phyloP scores from a whole-genome alignment of 2,888 invertebrate genomes.

The Crepidodera aurea region DNA sequence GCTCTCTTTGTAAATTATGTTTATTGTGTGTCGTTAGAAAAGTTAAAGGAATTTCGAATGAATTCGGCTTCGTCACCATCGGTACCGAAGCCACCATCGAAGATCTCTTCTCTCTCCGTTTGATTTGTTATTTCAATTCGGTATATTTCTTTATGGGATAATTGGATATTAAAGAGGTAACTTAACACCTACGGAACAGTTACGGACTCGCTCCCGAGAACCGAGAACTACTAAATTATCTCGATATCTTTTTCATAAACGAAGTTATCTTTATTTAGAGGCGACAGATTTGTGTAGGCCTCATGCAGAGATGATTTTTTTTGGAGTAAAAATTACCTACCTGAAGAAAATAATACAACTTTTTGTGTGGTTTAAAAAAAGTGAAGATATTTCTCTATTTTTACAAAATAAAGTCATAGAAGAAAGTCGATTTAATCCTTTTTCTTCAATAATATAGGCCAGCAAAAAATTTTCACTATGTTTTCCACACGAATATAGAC shows the following conservation, averaged over 20 bases:
- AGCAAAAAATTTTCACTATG: too few relatives aligned
- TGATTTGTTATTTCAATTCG: conserved; percentile 46
- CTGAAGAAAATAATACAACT: not conserved
- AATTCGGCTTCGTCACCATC: conserved; percentile 31
- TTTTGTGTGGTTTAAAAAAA: too few relatives aligned
- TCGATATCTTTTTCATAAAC: conserved; percentile 3
- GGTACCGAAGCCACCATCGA: conserved; percentile 24
- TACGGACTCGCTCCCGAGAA: conserved; percentile 10
- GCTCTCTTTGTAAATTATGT: conserved; percentile 30
- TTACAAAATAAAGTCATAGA: too few relatives aligned
- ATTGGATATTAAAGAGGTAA: conserved; percentile 37
- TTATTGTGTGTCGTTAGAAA: conserved; percentile 29
- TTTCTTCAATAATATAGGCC: too few relatives aligned
- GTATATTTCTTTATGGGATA: conserved; percentile 37
- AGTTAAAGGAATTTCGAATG: conserved; percentile 23
- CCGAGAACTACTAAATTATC: not conserved
- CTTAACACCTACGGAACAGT: conserved; percentile 34
- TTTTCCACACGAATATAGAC: too few relatives aligned
- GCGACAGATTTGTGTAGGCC: not conserved
- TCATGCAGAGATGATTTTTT: conserved; percentile 5
- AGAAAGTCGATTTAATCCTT: too few relatives aligned
- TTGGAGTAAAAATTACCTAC: not conserved
- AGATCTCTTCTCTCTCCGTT: conserved; percentile 20
- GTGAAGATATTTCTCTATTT: not conserved
- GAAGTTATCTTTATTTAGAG: conserved; percentile 6